Base-by-base conservation (phyloP, 2,888 invertebrate genomes). In the Willowsia nigromaculata region DNA sequence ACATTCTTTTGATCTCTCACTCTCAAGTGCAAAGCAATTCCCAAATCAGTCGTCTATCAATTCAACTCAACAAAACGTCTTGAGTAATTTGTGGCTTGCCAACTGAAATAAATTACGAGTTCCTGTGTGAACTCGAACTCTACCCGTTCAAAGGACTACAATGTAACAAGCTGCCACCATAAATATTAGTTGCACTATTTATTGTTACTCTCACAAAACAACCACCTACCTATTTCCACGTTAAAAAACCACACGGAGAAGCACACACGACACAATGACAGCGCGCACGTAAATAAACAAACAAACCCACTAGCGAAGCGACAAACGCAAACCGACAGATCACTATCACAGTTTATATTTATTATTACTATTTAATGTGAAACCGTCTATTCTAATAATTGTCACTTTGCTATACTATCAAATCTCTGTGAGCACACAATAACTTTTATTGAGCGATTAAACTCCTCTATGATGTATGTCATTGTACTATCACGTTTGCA, bases 41-140 rank as follows among this genome's bases (percentile, higher is more conserved):
- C 53, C 76, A 76, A 27, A 47, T 40, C 76, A 76, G 50, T 74
- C 74, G 25, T 76, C 50, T 33, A 76, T 76, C 76, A 76, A 76
- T 30, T 40, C 27, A 76, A 50, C 53, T 59, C 22, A 18, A 22
- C 22, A 59, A 80, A 37, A 80, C 30, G 68, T 68, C 68, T 68
- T 68, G 15, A 62, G 62, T 50, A 47, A 56, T 56, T 78, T 56
- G 27, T 53, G 53, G 33, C 11, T 80, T 40, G 40, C 56, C 37
- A 18, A 37, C 9, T 18, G 9, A 37, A 68, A 68, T 68, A 68
- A 68, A 68, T 68, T 68, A 68, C 37, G 40, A 33, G 68, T 22
- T 68, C 37, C 68, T 33, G 53, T 11, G 47, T 11, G 47, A 13
- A 13, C 27, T 27, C 1, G 7, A 59, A 59, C 27, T 4, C 27